Conservation (phyloP, 2,113 vertebrate species). For the Mohoua ochrocephala region DNA sequence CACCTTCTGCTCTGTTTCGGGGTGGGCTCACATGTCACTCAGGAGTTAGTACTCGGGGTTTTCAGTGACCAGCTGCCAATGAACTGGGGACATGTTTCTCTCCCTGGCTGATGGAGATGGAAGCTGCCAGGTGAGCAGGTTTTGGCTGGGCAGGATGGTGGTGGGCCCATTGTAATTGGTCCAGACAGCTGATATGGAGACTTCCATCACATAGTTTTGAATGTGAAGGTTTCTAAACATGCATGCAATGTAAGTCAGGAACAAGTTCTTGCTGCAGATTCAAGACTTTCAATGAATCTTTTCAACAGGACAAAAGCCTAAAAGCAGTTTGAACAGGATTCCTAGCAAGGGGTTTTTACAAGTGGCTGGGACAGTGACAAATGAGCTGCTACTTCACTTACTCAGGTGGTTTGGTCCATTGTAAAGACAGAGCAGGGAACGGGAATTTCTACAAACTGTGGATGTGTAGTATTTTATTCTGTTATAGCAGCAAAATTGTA, state of each 20-base stretch:
- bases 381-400: not conserved
- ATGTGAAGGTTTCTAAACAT: not conserved
- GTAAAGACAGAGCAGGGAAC: not conserved
- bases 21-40: not conserved
- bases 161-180: not conserved
- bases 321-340: not conserved
- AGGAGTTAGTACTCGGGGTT: not conserved
- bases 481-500: not conserved
- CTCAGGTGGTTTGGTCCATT: not conserved
- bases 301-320: not conserved
- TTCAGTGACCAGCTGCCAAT: not conserved
- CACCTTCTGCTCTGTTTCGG: not conserved
- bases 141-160: not conserved
- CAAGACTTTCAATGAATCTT: not conserved
- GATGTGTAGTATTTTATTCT: not conserved
- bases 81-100: not conserved
- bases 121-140: not conserved
- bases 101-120: not conserved
- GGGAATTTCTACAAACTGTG: not conserved
- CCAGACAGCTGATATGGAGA: fast-evolving
- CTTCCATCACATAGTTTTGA: not conserved
- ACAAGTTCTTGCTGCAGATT: not conserved
- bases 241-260: not conserved
- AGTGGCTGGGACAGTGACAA: not conserved
- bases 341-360: not conserved